phyloP scores from a whole-genome alignment of 2,888 invertebrate species.

The Oxyscelio sp. region DNA sequence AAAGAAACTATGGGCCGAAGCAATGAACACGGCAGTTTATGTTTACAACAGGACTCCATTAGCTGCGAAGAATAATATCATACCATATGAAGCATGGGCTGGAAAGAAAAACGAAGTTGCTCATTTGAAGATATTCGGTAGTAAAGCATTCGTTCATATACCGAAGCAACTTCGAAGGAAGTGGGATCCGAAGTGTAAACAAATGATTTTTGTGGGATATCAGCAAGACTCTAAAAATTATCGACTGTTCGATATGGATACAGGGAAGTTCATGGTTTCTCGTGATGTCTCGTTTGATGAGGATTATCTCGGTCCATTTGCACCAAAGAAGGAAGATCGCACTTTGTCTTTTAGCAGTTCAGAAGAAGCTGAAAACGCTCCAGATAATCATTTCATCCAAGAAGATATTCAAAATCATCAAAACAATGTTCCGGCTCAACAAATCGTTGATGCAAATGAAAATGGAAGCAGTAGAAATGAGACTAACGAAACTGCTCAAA shows the following conservation, averaged over 20 bases:
- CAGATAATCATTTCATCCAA: not conserved
- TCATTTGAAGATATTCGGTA: constrained; percentile 45
- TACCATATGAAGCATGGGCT: constrained; percentile 61
- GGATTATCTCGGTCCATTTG: not conserved
- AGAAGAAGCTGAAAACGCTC: not conserved
- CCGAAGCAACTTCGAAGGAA: constrained; percentile 52
- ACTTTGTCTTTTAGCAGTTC: not conserved
- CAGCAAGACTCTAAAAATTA: constrained; percentile 45
- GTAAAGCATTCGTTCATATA: constrained; percentile 41
- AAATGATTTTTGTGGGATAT: constrained; percentile 56
- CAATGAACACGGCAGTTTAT: constrained; percentile 55
- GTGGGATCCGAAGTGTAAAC: constrained; percentile 46
- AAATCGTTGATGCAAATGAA: not conserved
- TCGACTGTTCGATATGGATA: constrained; percentile 33
- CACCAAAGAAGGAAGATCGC: not conserved
- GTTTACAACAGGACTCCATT: constrained; percentile 52
- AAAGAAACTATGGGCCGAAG: too few species aligned
- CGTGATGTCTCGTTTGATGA: constrained; percentile 41
- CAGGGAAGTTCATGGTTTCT: constrained; percentile 47
- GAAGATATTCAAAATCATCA: not conserved
- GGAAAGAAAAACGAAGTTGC: constrained; percentile 7
- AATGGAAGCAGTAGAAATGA: too few species aligned
- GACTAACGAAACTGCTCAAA: too few species aligned
- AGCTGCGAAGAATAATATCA: constrained; percentile 38
- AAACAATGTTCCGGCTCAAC: not conserved